Evolutionary conservation across 2,113 vertebrate genomes (phyloP).

Genomic region (Amphilophus citrinellus): DNA sequence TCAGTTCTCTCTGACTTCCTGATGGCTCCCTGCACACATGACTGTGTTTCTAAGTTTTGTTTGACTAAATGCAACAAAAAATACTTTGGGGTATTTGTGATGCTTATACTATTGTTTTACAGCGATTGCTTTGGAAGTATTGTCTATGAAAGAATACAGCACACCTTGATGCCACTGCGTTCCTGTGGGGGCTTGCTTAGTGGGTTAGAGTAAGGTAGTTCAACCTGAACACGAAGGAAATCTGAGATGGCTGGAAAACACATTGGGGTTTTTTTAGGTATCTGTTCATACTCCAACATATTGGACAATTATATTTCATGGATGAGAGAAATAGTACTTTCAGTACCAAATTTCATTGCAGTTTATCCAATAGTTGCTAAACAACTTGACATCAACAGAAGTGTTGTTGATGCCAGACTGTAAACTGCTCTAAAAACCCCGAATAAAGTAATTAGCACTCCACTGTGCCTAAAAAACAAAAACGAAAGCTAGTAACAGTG

Average conservation of each 20-base stretch:
- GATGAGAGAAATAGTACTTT: neutral
- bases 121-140: no score
- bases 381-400: neutral
- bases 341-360: neutral
- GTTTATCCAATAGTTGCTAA: neutral
- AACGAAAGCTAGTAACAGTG: neutral
- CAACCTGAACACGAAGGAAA: neutral
- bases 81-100: neutral
- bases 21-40: no score
- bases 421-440: neutral
- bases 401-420: neutral
- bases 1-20: no score
- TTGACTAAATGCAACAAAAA: neutral
- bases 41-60: no score
- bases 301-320: neutral
- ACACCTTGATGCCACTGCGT: neutral
- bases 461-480: neutral
- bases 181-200: no score
- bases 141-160: neutral
- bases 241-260: neutral
- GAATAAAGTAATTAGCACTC: constrained; percentile 7
- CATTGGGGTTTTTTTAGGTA: no score
- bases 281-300: neutral
- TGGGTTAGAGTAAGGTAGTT: no score
- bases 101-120: neutral